Base-by-base conservation (phyloP, 92 coral and sea anemone species). In the Siderastrea siderea region DNA sequence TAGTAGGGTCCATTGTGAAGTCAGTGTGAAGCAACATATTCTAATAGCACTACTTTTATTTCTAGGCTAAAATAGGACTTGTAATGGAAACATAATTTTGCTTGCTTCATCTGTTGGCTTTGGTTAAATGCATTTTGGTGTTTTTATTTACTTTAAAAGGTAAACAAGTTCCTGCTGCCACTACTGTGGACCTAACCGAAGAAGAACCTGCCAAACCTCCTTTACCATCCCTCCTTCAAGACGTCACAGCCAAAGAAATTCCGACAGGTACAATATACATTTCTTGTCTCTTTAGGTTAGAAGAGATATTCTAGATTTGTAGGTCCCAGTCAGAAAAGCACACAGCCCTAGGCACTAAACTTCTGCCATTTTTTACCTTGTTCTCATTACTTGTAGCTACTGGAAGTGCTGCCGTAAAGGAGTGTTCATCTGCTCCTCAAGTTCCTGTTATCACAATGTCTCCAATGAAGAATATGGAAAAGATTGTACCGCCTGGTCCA, bases 401-500 rank as follows among this genome's bases (percentile, higher is more conserved):
- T 65, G 4, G 15, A 4, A 79, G 62, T 51, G 13, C 14, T 49
- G 62, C 44, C 11, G 17, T 15, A 50, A 51, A 65, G 17, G 59
- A 50, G 43, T n/a, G 61, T 26, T 7, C 74, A 38, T 8, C 74
- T 19, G 12, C 44, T 44, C 3, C 61, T n/a, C 57, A 11, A 13
- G 65, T 47, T 75, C 47, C 88, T 54, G 50, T 47, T 19, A 74
- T 49, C 15, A 3, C 54, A 46, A 43, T 53, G 83, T 60, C 79
- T 49, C 57, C 77, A 12, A 80, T 50, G 77, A 49, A 45, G 15
- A 71, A 68, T 46, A 80, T 49, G 58, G 60, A 65, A 88, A 47
- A 68, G 79, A 11, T 73, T 43, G 80, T 66, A 6, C 49, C 70
- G 3, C 72, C 64, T 38, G 89, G 89, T 67, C 84, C 84, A 43